Conservation (phyloP, 2,797 vertebrate species). For the Alcedo atthis region DNA sequence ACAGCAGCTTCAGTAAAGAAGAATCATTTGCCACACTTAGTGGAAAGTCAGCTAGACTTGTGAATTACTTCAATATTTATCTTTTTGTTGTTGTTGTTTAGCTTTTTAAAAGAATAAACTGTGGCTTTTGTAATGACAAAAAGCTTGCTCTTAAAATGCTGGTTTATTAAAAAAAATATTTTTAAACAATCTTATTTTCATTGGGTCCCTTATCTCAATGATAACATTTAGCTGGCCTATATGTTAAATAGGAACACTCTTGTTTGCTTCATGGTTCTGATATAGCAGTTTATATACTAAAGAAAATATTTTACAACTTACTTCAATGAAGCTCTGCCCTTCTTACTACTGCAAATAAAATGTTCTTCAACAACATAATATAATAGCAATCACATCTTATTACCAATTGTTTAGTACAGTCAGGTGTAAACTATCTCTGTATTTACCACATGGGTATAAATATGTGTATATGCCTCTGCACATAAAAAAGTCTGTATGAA, state of each 20-base stretch:
- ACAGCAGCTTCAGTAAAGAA: not conserved
- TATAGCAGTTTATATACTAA: not conserved
- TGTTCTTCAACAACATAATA: not conserved
- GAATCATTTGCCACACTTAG: not conserved
- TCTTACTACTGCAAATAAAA: not conserved
- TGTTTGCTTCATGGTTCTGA: not conserved
- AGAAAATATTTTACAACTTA: not conserved
- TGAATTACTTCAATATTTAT: not conserved
- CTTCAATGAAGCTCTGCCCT: not conserved
- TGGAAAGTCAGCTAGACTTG: not conserved
- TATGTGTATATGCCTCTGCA: fast-evolving
- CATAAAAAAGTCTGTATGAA: not conserved
- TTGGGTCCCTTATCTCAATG: not conserved
- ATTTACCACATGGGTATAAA: not conserved
- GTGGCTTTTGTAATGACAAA: not conserved
- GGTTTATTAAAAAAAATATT: not conserved
- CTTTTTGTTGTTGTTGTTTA: too few relatives aligned
- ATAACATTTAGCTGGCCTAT: not conserved
- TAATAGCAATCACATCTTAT: not conserved
- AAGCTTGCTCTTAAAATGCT: not conserved
- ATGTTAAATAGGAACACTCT: not conserved
- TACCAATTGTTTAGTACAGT: not conserved
- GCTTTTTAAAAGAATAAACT: not conserved
- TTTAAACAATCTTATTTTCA: not conserved
- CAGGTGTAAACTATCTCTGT: not conserved